A percentile compares a stretch with the other conserved stretches of the same genome.
These are phyloP conservation scores for Alectoris magna DNA, from an alignment of 2,797 vertebrate genomes.

Conservation along the genomic window DNA sequence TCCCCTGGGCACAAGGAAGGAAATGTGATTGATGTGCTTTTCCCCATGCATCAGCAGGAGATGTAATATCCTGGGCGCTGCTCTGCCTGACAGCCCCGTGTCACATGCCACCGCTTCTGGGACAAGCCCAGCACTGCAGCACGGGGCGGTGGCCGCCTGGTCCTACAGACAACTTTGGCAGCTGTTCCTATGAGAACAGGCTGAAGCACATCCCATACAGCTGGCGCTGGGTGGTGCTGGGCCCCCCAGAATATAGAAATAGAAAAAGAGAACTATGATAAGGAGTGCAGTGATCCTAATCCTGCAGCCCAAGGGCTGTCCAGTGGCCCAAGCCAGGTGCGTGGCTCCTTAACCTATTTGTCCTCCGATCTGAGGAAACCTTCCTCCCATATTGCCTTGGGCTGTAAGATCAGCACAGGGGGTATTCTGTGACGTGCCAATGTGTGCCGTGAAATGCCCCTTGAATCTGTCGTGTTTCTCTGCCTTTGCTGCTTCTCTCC, in stretches of 20 bases:
- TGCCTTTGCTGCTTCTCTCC: background rate
- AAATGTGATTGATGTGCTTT: background rate
- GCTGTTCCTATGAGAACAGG: background rate
- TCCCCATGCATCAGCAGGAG: background rate
- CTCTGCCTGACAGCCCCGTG: background rate
- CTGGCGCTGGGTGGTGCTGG: too few relatives aligned
- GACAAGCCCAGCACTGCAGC: background rate
- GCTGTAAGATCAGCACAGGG: background rate
- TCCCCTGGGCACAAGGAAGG: background rate
- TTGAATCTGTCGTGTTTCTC: background rate
- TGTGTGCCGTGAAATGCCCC: background rate
- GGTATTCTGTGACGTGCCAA: background rate
- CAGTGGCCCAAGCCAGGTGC: background rate
- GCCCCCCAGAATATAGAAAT: background rate
- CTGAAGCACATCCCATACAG: background rate
- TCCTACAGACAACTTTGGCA: background rate
- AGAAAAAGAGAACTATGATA: background rate
- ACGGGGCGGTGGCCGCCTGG: fast-evolving
- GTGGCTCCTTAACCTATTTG: background rate
- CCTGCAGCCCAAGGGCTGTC: background rate
- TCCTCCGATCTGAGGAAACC: background rate
- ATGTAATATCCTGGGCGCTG: background rate
- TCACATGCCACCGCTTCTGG: background rate
- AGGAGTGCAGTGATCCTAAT: background rate
- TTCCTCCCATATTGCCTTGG: background rate